Conservation (phyloP, 2,113 vertebrate genomes). For the Lepisosteus oculatus region DNA sequence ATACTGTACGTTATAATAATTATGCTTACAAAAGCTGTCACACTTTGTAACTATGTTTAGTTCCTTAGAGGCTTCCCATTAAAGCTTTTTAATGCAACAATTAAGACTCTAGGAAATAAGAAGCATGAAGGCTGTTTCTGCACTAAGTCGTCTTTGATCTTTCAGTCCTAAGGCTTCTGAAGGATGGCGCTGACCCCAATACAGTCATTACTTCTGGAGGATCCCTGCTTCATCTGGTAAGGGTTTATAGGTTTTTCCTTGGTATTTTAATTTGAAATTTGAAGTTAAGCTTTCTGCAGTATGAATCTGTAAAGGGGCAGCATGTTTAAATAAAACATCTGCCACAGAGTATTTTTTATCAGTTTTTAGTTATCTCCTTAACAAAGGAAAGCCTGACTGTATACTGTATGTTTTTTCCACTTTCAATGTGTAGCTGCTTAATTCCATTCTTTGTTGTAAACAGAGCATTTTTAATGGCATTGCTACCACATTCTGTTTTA, state of each 20-base stretch:
- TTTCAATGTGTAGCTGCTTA: too few relatives aligned
- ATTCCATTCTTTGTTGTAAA: too few relatives aligned
- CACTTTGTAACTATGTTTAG: accelerated
- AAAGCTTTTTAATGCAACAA: slow-evolving; percentile 1
- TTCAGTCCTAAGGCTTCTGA: slow-evolving; percentile 82
- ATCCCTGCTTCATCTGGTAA: slow-evolving; percentile 91
- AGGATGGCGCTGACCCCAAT: slow-evolving; percentile 81
- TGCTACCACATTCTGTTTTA: too few relatives aligned
- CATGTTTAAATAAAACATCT: too few relatives aligned
- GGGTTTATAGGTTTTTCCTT: slow-evolving; percentile 26
- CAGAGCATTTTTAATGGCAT: too few relatives aligned
- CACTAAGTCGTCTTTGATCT: slow-evolving; percentile 51
- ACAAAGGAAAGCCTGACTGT: too few relatives aligned
- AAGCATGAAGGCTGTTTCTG: neutral
- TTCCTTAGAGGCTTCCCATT: slow-evolving; percentile 12
- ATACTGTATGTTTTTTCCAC: too few relatives aligned
- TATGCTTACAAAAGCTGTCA: slow-evolving; percentile 21
- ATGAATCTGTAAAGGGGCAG: too few relatives aligned
- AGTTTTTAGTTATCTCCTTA: too few relatives aligned
- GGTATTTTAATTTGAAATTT: too few relatives aligned
- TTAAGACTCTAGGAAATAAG: slow-evolving; percentile 21
- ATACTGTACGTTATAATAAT: slow-evolving; percentile 26
- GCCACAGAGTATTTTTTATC: too few relatives aligned
- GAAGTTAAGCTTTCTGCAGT: too few relatives aligned
- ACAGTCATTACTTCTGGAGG: slow-evolving; percentile 74